Evolutionary conservation across 1,140 invertebrate species (phyloP), one percentile per base, ranked within the genome.

Genomic region (Hylaeus anthracinus): DNA sequence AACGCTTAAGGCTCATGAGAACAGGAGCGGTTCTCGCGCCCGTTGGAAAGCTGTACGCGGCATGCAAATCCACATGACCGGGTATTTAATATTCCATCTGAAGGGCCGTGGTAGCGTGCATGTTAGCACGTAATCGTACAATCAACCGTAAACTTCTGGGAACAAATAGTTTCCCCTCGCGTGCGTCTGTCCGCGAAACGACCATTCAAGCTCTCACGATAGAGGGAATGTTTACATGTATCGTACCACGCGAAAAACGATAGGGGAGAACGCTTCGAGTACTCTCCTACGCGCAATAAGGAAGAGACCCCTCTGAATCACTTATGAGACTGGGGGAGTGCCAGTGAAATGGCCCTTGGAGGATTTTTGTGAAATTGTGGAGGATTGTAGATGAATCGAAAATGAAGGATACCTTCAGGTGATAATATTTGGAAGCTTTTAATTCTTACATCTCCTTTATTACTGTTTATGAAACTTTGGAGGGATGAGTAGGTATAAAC

Each of bases 91-190:
- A 77, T 77, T 77, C 75, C 45, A 51, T 53, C 56, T 37, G 75
- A 77, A 77, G 75, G 66, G 66, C 65, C 43, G 4, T 1, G 26
- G 64, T 14, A 37, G 64, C 26, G 15, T 45, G 61, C 75, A 45
- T 41, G 75, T 77, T 71, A 70, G 66, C 75, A 77, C 75, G 75
- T 71, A 75, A 66, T 37, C 51, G 73, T 53, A 53, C 53, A n/a
- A 75, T 75, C 73, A 53, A 41, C 63, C 63, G 63, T 56, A 53
- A 41, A 26, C 69, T 77, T 77, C 75, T 51, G 2, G 4, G 75
- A 77, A 77, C 45, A 61, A 77, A 77, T 61, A 70, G 75, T 77
- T 77, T 58, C 39, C 26, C 60, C 48, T 51, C 55, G 41, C 12
- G 15, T 66, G 45, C n/a, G 15, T 48, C 9, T 9, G 9, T 43